Conservation (phyloP, 2,888 invertebrate genomes). For the Chirona hameri region DNA sequence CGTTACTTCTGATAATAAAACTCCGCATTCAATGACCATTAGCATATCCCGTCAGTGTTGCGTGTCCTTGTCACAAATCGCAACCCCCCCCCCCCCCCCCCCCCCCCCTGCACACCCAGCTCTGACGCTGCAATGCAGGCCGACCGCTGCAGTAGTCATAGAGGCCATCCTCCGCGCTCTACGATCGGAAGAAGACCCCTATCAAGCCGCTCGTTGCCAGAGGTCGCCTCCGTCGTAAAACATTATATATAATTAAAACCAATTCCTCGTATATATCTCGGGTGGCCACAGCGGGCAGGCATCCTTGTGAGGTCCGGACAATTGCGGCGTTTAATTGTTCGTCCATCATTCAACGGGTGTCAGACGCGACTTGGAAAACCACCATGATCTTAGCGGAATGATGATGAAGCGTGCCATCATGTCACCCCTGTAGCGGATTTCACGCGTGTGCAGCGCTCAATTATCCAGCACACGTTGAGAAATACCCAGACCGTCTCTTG, state of each 20-base stretch:
- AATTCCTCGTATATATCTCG: not conserved
- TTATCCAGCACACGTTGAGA: not conserved
- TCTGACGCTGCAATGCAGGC: not conserved
- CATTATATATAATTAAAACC: not conserved
- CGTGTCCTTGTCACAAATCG: not conserved
- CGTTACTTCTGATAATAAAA: no score
- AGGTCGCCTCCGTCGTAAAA: not conserved
- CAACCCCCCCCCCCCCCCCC: no score
- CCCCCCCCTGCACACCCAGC: no score
- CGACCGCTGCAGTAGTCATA: not conserved
- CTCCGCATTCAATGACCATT: no score
- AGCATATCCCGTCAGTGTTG: not conserved
- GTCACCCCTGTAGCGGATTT: not conserved
- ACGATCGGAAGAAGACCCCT: not conserved
- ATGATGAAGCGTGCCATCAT: conserved; percentile 5
- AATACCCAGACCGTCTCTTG: not conserved
- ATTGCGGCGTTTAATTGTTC: no score
- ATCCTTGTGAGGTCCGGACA: no score
- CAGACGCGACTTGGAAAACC: not conserved
- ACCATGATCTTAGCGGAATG: not conserved
- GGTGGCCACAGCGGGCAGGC: not conserved
- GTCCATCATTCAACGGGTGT: not conserved
- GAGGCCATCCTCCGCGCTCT: not conserved
- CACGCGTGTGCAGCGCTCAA: not conserved
- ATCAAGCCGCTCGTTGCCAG: not conserved